phyloP scores from a whole-genome alignment of 2,113 vertebrate genomes.

The Corvus moneduloides region DNA sequence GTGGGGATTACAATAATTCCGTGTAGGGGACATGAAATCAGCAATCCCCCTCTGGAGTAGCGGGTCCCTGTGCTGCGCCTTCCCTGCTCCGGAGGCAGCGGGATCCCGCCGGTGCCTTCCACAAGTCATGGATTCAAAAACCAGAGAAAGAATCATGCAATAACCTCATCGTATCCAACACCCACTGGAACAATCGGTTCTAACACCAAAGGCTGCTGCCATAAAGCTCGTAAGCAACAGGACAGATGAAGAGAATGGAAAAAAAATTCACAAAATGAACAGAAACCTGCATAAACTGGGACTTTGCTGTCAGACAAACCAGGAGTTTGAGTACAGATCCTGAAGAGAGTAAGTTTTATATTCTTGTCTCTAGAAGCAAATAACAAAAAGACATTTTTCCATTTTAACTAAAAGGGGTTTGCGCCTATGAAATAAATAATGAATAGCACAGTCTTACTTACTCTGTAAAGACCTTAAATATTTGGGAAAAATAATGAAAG shows the following conservation, averaged over 20 bases:
- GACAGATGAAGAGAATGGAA: neutral
- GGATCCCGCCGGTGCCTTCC: fast-evolving
- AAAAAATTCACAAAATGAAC: neutral
- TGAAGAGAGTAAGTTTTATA: neutral
- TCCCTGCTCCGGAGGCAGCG: fast-evolving
- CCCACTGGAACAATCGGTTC: neutral
- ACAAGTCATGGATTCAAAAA: fast-evolving
- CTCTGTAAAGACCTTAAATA: neutral
- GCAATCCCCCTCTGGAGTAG: neutral
- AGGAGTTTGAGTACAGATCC: neutral
- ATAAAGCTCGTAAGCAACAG: neutral
- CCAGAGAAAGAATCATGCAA: fast-evolving
- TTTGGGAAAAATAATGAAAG: neutral
- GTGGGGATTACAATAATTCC: neutral
- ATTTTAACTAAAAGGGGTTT: neutral
- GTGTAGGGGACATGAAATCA: fast-evolving
- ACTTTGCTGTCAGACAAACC: neutral
- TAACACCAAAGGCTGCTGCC: neutral
- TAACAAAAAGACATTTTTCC: neutral
- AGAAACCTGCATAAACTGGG: neutral
- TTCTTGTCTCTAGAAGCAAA: neutral
- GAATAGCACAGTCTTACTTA: neutral
- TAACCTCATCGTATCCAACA: neutral
- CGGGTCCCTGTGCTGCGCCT: fast-evolving
- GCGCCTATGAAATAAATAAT: neutral